A percentile compares a stretch with the other conserved stretches of the same genome.
These are phyloP conservation scores for Ochotona princeps DNA, from an alignment of 2,113 vertebrate species.

Conservation along the genomic window DNA sequence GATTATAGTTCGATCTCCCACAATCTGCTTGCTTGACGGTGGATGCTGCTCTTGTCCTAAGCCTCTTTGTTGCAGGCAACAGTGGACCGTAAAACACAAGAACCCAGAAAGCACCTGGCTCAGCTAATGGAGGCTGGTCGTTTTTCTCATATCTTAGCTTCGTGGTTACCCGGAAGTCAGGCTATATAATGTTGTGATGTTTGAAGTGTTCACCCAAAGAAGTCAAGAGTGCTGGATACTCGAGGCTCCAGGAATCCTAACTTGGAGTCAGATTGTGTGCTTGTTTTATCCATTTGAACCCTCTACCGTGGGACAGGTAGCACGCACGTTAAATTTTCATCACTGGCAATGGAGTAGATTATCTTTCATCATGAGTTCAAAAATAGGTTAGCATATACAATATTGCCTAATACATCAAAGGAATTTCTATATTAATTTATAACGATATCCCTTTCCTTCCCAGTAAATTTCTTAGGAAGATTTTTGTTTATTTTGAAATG, in stretches of 20 bases:
- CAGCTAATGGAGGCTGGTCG: not conserved
- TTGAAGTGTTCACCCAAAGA: not conserved
- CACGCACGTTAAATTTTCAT: not conserved
- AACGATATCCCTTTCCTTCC: not conserved
- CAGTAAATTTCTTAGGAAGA: not conserved
- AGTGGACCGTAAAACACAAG: fast-evolving
- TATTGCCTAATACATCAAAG: not conserved
- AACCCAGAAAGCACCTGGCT: not conserved
- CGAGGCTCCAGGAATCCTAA: not conserved
- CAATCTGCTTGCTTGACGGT: not conserved
- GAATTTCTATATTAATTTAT: not conserved
- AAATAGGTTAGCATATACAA: not conserved
- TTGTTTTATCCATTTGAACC: not conserved
- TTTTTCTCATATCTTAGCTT: not conserved
- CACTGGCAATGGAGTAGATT: not conserved
- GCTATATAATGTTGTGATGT: not conserved
- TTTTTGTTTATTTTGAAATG: no score
- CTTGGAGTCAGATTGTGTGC: not conserved
- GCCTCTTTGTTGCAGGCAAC: not conserved
- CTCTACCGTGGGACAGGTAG: not conserved
- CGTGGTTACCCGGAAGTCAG: not conserved
- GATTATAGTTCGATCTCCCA: not conserved
- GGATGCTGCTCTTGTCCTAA: not conserved
- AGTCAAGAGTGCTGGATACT: not conserved
- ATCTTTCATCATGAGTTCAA: not conserved